Evolutionary conservation across 2,888 invertebrate species (phyloP).

Genomic region (Alviniconcha strummeri): DNA sequence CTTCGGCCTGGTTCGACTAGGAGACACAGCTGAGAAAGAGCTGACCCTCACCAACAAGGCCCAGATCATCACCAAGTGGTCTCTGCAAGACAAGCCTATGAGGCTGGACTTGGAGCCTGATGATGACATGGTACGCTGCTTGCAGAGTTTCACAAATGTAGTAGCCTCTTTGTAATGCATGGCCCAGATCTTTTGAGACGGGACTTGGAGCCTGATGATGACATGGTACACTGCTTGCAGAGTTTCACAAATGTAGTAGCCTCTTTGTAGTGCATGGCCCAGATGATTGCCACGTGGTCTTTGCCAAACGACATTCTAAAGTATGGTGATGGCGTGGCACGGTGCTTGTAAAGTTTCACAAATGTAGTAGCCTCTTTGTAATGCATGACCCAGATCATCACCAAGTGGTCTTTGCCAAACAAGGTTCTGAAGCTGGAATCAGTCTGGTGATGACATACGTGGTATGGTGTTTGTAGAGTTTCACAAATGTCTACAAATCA

Average conservation of each 20-base stretch:
- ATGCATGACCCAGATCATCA: conserved; percentile 64
- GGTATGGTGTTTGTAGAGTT: conserved; percentile 34
- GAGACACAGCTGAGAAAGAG: conserved; percentile 53
- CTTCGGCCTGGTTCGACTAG: conserved; percentile 70
- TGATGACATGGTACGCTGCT: conserved; percentile 44
- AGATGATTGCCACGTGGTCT: no score
- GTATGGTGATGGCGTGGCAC: no score
- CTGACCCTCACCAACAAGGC: conserved; percentile 66
- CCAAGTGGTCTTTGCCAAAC: conserved; percentile 62
- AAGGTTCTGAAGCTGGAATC: neutral
- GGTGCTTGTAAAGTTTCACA: no score
- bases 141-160: no score
- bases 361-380: no score
- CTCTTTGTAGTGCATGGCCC: no score
- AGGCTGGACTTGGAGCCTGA: conserved; percentile 28
- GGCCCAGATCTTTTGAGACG: neutral
- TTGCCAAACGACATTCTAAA: no score
- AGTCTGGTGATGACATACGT: conserved; percentile 44
- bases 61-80: conserved; percentile 66
- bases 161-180: neutral
- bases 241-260: no score
- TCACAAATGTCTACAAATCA: no score
- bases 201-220: no score
- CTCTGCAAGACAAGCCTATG: conserved; percentile 48
- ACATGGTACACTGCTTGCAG: no score